phyloP scores from a whole-genome alignment of 1,140 invertebrate species.

The Olivierus martensii region DNA sequence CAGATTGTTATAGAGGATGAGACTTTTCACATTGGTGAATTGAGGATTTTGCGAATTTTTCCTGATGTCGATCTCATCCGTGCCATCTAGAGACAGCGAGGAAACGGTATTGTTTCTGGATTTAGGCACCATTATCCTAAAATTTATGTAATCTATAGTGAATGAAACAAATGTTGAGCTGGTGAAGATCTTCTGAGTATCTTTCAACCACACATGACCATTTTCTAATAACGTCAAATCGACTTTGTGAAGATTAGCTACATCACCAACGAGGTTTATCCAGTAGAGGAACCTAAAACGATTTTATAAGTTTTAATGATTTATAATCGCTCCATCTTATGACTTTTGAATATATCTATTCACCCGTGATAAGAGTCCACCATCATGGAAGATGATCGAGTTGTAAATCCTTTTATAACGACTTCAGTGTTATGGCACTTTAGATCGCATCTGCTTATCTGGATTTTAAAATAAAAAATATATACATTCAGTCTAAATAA shows the following conservation, averaged over 20 bases:
- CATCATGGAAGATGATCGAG: too few relatives aligned
- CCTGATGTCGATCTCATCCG: slow-evolving; percentile 52
- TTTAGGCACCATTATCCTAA: slow-evolving; percentile 55
- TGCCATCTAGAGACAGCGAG: slow-evolving; percentile 66
- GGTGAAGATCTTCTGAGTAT: slow-evolving; percentile 38
- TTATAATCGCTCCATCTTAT: too few relatives aligned
- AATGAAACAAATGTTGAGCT: slow-evolving; percentile 50
- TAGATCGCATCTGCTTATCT: too few relatives aligned
- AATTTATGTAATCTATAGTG: slow-evolving; percentile 63
- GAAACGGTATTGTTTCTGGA: slow-evolving; percentile 57
- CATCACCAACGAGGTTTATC: background rate
- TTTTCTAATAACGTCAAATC: slow-evolving; percentile 36
- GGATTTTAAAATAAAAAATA: too few relatives aligned
- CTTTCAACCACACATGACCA: slow-evolving; percentile 40
- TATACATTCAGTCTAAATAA: too few relatives aligned
- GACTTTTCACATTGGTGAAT: slow-evolving; percentile 58
- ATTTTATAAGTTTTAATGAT: too few relatives aligned
- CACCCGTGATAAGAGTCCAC: too few relatives aligned
- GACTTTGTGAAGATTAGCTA: background rate
- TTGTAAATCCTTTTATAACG: too few relatives aligned
- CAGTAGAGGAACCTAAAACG: background rate
- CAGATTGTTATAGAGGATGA: slow-evolving; percentile 55
- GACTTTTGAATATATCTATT: too few relatives aligned
- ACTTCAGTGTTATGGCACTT: too few relatives aligned
- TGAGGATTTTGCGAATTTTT: slow-evolving; percentile 56